These are phyloP conservation scores for Eulemur mongoz DNA, from an alignment of 2,797 vertebrate genomes.

Conservation along the genomic window DNA sequence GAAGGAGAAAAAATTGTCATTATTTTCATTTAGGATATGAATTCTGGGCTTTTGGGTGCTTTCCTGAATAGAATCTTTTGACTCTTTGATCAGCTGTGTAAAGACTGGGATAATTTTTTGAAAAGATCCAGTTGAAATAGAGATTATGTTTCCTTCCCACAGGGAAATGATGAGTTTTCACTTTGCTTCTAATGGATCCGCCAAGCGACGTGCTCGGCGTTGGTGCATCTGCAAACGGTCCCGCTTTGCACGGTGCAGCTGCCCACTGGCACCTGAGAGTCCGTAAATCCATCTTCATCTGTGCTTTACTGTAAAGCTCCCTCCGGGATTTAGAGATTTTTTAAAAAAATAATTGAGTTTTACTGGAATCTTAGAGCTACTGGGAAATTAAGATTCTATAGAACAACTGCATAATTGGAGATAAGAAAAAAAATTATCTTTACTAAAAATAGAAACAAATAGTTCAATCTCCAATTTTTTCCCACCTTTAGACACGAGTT, in stretches of 20 bases:
- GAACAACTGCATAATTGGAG: background rate
- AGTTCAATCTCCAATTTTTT: background rate
- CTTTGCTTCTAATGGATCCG: background rate
- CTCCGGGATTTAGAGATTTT: background rate
- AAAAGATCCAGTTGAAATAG: background rate
- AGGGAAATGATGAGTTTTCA: background rate
- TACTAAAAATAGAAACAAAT: conserved; percentile 38
- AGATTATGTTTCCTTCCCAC: background rate
- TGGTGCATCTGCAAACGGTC: background rate
- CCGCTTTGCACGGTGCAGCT: background rate
- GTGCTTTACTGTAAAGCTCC: background rate
- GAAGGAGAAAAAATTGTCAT: conserved; percentile 14
- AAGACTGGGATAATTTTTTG: background rate
- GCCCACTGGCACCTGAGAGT: background rate
- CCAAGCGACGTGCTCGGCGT: background rate
- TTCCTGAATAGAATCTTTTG: conserved; percentile 68
- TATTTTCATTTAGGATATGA: conserved; percentile 9
- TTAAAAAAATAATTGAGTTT: background rate
- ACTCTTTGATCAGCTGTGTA: conserved; percentile 1
- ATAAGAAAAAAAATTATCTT: background rate
- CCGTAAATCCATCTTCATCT: background rate
- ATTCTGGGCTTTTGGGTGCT: conserved; percentile 50
- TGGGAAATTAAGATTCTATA: conserved; percentile 46
- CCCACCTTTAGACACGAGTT: background rate
- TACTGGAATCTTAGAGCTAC: background rate